phyloP scores from a whole-genome alignment of 1,140 invertebrate species.

The Cydia fagiglandana region DNA sequence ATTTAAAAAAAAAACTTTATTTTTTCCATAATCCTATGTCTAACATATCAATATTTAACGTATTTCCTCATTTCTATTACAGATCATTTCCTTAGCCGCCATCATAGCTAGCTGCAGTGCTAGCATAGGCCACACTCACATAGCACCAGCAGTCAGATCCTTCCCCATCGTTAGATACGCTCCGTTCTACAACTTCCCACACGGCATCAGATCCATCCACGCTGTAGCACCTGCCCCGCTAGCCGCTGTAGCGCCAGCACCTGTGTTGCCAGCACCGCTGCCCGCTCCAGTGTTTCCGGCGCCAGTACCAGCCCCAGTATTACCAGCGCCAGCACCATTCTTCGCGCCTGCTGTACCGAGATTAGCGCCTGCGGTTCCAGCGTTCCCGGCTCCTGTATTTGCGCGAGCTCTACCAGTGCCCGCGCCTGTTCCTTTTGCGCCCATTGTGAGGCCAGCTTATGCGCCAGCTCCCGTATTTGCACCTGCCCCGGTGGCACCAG shows the following conservation, averaged over 20 bases:
- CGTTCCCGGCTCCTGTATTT: conserved; percentile 31
- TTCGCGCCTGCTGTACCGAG: conserved; percentile 44
- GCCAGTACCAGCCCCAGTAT: conserved; percentile 35
- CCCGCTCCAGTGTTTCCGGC: conserved; percentile 39
- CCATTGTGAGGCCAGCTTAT: conserved; percentile 41
- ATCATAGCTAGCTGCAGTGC: conserved; percentile 66
- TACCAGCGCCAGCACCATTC: conserved; percentile 41
- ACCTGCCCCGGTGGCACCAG: conserved; percentile 41
- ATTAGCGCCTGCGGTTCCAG: conserved; percentile 38
- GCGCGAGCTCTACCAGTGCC: conserved; percentile 34
- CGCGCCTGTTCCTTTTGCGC: conserved; percentile 33
- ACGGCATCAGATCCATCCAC: conserved; percentile 62
- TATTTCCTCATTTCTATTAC: conserved; percentile 46
- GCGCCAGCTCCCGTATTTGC: conserved; percentile 44
- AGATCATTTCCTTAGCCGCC: conserved; percentile 55
- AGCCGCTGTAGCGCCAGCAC: conserved; percentile 42
- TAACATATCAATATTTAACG: conserved; percentile 9
- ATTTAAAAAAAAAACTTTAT: no score
- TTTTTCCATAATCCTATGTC: no score
- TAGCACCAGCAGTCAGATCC: conserved; percentile 58
- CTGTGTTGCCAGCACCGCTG: conserved; percentile 43
- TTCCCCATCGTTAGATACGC: conserved; percentile 68
- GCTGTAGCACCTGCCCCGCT: conserved; percentile 51
- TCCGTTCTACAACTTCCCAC: conserved; percentile 73
- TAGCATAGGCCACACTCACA: conserved; percentile 62